Conservation (phyloP, 1,140 invertebrate species). For the Cyphomyrmex costatus region DNA sequence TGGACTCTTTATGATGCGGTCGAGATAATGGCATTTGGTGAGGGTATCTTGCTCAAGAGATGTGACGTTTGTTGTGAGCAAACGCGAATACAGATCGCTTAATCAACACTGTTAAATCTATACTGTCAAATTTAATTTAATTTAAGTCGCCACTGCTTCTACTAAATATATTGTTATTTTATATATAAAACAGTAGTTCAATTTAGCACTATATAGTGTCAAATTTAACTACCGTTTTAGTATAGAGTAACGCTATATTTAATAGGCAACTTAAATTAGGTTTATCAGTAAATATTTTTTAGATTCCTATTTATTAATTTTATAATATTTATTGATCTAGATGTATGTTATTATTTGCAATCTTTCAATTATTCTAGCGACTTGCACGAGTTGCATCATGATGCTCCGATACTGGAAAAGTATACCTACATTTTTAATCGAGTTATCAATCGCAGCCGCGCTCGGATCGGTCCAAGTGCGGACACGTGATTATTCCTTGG, state of each 20-base stretch:
- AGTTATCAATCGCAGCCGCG: conserved; percentile 58
- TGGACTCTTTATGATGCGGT: not conserved
- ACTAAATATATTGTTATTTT: too few relatives aligned
- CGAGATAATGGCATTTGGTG: conserved; percentile 21
- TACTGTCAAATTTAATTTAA: too few relatives aligned
- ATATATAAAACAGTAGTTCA: too few relatives aligned
- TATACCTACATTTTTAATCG: conserved; percentile 24
- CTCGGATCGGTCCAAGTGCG: conserved; percentile 23
- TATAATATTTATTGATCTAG: not conserved
- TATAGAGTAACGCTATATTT: too few relatives aligned
- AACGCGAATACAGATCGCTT: not conserved
- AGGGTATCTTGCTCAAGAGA: not conserved
- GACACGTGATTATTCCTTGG: conserved; percentile 43
- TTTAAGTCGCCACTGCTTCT: too few relatives aligned
- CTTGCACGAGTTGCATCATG: not conserved
- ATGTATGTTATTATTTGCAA: not conserved
- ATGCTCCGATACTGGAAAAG: not conserved
- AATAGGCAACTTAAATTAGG: too few relatives aligned
- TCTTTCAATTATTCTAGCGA: conserved; percentile 20
- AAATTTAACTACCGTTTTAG: too few relatives aligned
- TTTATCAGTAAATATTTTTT: too few relatives aligned
- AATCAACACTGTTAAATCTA: too few relatives aligned
- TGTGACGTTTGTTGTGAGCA: not conserved
- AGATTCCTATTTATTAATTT: not conserved
- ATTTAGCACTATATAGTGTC: too few relatives aligned